These are phyloP conservation scores for Harmothoe impar DNA, from an alignment of 2,888 invertebrate genomes.

Conservation along the genomic window DNA sequence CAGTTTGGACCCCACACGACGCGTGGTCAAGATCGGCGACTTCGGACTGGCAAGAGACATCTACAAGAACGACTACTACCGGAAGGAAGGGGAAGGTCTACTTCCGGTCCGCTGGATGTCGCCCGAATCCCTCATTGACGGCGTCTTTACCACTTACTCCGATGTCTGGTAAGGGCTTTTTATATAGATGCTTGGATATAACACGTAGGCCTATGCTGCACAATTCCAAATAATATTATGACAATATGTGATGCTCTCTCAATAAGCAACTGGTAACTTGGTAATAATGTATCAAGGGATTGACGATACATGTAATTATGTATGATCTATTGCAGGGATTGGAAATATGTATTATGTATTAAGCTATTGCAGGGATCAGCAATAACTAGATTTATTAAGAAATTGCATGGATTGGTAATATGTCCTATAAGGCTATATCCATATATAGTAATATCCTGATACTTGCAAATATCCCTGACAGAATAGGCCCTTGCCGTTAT, in stretches of 20 bases:
- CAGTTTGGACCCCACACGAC: conserved; percentile 73
- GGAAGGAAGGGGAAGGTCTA: conserved; percentile 94
- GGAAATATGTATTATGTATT: no score
- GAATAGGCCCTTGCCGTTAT: no score
- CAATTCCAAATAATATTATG: neutral
- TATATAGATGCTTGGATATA: neutral
- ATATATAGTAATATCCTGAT: no score
- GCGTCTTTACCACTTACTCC: conserved; percentile 97
- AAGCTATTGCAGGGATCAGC: no score
- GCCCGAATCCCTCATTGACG: conserved; percentile 97
- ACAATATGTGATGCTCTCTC: neutral
- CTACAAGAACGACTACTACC: conserved; percentile 98
- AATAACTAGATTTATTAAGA: no score
- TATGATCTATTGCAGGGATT: no score
- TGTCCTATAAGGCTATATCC: no score
- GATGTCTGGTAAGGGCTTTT: conserved; percentile 93
- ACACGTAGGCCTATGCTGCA: neutral
- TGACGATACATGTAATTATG: no score
- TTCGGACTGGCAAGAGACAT: conserved; percentile 98
- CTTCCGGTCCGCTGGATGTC: conserved; percentile 99
- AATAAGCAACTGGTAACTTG: no score
- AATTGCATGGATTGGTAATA: no score
- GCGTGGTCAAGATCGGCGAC: conserved; percentile 96
- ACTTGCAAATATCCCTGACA: no score
- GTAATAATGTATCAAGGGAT: no score